phyloP scores from a whole-genome alignment of 2,113 vertebrate genomes.

The Andinoacara biseriatus region DNA sequence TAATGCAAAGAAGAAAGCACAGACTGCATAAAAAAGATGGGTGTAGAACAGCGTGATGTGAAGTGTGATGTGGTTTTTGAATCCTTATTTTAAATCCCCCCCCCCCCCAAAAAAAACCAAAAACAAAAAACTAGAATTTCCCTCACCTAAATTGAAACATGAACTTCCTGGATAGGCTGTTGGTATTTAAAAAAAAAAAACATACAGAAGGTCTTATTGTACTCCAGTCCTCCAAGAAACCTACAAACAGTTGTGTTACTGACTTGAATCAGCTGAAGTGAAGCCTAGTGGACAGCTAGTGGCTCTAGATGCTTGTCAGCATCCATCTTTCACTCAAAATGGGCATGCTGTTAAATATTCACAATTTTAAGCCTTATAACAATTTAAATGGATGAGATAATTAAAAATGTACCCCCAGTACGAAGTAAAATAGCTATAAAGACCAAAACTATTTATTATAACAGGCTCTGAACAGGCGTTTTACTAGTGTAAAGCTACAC shows the following conservation, averaged over 20 bases:
- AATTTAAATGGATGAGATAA: not conserved
- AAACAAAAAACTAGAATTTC: not conserved
- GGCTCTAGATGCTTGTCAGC: not conserved
- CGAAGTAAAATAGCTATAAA: too few relatives aligned
- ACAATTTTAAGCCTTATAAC: not conserved
- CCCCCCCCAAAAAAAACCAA: too few relatives aligned
- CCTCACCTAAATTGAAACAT: not conserved
- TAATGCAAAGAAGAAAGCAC: too few relatives aligned
- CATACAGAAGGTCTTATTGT: not conserved
- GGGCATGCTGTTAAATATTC: not conserved
- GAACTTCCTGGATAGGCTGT: not conserved
- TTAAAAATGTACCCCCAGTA: not conserved
- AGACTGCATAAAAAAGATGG: too few relatives aligned
- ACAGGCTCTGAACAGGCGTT: too few relatives aligned
- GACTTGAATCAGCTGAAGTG: too few relatives aligned
- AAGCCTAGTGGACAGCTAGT: too few relatives aligned
- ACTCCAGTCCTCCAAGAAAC: too few relatives aligned
- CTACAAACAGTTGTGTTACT: too few relatives aligned
- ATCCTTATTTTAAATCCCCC: not conserved
- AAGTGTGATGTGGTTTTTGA: not conserved
- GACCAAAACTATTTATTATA: not conserved
- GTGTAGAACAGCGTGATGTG: not conserved
- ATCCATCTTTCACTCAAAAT: not conserved
- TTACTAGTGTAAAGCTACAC: too few relatives aligned
- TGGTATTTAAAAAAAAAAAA: not conserved